Percentiles rank a stretch among this genome's conserved stretches.
Conservation (phyloP, 2,113 vertebrate species). For the Sylvilagus bachmani region DNA sequence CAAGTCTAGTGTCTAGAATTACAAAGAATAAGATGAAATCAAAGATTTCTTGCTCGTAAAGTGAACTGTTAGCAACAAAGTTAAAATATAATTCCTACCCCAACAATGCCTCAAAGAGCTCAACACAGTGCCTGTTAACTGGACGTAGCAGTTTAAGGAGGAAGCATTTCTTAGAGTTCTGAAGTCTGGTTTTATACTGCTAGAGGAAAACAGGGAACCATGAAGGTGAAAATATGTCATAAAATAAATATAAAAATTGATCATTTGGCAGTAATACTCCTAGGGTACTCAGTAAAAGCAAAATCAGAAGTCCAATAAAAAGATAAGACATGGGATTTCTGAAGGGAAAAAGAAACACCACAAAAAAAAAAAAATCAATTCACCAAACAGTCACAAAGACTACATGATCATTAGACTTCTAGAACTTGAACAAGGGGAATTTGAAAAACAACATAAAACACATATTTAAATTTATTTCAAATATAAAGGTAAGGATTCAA, state of each 20-base stretch:
- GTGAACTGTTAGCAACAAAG: constrained; percentile 92
- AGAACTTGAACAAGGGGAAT: neutral
- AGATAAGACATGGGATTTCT: neutral
- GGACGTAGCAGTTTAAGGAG: constrained; percentile 87
- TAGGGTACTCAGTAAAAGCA: neutral
- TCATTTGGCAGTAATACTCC: neutral
- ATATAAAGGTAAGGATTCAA: constrained; percentile 11
- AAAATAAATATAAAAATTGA: constrained; percentile 56
- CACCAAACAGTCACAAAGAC: neutral
- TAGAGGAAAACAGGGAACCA: neutral
- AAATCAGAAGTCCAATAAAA: neutral
- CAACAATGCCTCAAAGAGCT: constrained; percentile 61
- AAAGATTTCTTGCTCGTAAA: constrained; percentile 69
- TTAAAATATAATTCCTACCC: constrained; percentile 72
- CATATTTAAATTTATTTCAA: neutral
- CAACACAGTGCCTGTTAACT: constrained; percentile 90
- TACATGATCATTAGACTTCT: neutral
- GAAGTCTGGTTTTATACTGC: constrained; percentile 33
- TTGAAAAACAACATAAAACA: neutral
- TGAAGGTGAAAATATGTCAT: constrained; percentile 36
- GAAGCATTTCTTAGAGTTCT: constrained; percentile 68
- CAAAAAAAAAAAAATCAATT: neutral
- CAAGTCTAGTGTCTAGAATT: constrained; percentile 80
- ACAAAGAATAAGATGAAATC: constrained; percentile 77
- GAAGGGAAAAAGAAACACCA: neutral